Evolutionary conservation across 2,888 invertebrate genomes (phyloP), one percentile per base, ranked within the genome.

Genomic region (Teinopalpus imperialis): DNA sequence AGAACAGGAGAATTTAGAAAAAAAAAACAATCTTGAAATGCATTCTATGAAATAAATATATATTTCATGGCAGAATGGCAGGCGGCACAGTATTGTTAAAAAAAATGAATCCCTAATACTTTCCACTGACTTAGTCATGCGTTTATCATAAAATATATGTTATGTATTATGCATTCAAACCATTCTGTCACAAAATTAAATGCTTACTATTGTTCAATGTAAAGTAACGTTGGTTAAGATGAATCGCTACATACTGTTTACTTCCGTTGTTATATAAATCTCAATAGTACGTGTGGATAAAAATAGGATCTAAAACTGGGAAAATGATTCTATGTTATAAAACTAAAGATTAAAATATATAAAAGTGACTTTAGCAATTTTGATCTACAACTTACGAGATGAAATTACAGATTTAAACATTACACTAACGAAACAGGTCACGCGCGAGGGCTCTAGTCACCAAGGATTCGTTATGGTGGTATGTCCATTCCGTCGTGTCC

Each of bases 131-230:
- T 66, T 59, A 61, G 67, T 59, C 67, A 48, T 54, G 61, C 54
- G 56, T 59, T 51, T 54, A 54, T 42, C 48, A 49, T 48, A 48
- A 49, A 55, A 55, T 43, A 48, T 48, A 53, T 40, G 29, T 48
- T 43, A 32, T 52, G 40, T 48, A 48, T 16, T 44, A 49, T 48
- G 35, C 58, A 59, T 51, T 49, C 56, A 61, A 49, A 66, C 69
- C 74, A 73, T 73, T 76, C 74, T 73, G 74, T 63, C 78, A 74
- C 67, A 75, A 74, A 75, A 78, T 61, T 80, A 82, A 82, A 82
- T 81, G 82, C 81, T 71, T 54, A 51, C 59, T 63, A 67, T 64
- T 64, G 61, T 59, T 65, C 56, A 39, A 46, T 44, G 49, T 47
- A 46, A 49, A 43, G 40, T 52, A 43, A 35, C 39, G 26, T 26